These are phyloP conservation scores for Nothobranchius furzeri DNA, from an alignment of 2,113 vertebrate genomes.

Conservation along the genomic window DNA sequence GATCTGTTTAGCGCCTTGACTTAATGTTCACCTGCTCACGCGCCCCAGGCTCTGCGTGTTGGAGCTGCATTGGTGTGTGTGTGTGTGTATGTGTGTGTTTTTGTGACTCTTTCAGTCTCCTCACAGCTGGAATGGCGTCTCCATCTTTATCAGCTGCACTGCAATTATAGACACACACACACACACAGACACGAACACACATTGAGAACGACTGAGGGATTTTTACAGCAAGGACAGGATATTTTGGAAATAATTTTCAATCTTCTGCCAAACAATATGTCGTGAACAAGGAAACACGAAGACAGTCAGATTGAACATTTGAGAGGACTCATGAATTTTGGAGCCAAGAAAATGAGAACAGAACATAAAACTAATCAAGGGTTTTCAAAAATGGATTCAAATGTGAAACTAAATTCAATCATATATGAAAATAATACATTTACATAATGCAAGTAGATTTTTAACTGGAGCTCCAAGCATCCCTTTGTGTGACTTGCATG, in stretches of 20 bases:
- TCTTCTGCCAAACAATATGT: slow-evolving; percentile 1
- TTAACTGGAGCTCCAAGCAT: neutral
- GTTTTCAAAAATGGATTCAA: no score
- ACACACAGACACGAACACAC: neutral
- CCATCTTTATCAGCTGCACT: slow-evolving; percentile 56
- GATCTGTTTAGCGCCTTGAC: slow-evolving; percentile 72
- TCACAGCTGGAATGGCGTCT: slow-evolving; percentile 66
- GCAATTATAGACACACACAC: slow-evolving; percentile 54
- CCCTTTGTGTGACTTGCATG: slow-evolving; percentile 9
- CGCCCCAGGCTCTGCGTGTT: slow-evolving; percentile 46
- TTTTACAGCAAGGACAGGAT: slow-evolving; percentile 26
- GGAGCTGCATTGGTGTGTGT: slow-evolving; percentile 18
- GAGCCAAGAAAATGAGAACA: no score
- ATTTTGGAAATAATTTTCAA: slow-evolving; percentile 28
- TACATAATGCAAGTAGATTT: neutral
- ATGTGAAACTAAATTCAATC: no score
- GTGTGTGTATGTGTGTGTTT: slow-evolving; percentile 22
- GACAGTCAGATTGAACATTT: no score
- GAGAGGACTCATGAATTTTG: no score
- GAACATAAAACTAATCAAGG: no score
- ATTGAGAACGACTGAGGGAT: slow-evolving; percentile 29
- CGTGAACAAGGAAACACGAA: no score
- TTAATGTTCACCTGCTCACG: slow-evolving; percentile 73
- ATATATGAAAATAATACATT: neutral
- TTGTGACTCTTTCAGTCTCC: slow-evolving; percentile 53